Conservation (phyloP, 2,113 vertebrate genomes). For the sheep (Ovis aries) region ARS-UI_Ramb_v3.0 NC_056071.1:40548001-40548500, state of each 20-base stretch:
- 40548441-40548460: background rate
- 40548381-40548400: background rate
- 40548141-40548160: background rate
- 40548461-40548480: conserved; percentile 6
- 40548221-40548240: background rate
- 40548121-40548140: background rate
- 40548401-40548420: background rate
- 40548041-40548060: background rate
- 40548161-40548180: background rate
- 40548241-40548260: background rate
- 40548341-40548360: background rate
- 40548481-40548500: background rate
- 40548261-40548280: background rate
- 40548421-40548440: background rate
- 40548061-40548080: background rate
- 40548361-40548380: background rate
- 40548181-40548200: background rate
- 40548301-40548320: background rate
- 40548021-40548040: background rate
- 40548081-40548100: background rate
- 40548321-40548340: background rate
- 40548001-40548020: background rate
- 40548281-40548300: background rate
- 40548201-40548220: background rate
- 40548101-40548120: background rate